These are phyloP conservation scores for Cyphomyrus plagiostoma DNA, from an alignment of 2,113 vertebrate genomes.

Conservation along the genomic window DNA sequence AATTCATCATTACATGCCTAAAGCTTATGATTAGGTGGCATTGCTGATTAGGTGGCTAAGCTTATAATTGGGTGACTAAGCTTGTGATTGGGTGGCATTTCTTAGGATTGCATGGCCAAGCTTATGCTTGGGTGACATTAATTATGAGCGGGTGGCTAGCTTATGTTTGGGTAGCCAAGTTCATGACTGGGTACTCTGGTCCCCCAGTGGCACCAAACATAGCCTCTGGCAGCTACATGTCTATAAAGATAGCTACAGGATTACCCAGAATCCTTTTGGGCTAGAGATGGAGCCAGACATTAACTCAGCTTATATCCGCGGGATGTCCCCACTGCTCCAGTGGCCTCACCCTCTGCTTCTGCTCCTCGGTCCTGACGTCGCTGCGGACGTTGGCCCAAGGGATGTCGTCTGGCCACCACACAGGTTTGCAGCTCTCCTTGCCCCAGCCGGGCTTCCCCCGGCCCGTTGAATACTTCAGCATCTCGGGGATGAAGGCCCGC, in stretches of 20 bases:
- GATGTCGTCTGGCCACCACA: conserved; percentile 98
- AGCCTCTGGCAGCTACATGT: neutral
- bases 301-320: neutral
- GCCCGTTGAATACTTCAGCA: conserved; percentile 97
- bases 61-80: no score
- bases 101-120: no score
- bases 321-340: neutral
- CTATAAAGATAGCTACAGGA: neutral
- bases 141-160: neutral
- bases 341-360: conserved; percentile 81
- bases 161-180: neutral
- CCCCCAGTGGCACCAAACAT: neutral
- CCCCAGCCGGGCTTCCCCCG: conserved; percentile 97
- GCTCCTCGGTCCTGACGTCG: conserved; percentile 92
- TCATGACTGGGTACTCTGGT: neutral
- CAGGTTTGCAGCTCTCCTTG: conserved; percentile 94
- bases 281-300: neutral
- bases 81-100: no score
- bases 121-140: neutral
- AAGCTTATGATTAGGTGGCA: no score
- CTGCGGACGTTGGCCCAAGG: conserved; percentile 97
- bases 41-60: no score
- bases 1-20: no score
- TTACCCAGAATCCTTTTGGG: neutral
- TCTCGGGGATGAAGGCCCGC: conserved; percentile 96